Base-by-base conservation (phyloP, 1,140 invertebrate species). In the Polyergus mexicanus region DNA sequence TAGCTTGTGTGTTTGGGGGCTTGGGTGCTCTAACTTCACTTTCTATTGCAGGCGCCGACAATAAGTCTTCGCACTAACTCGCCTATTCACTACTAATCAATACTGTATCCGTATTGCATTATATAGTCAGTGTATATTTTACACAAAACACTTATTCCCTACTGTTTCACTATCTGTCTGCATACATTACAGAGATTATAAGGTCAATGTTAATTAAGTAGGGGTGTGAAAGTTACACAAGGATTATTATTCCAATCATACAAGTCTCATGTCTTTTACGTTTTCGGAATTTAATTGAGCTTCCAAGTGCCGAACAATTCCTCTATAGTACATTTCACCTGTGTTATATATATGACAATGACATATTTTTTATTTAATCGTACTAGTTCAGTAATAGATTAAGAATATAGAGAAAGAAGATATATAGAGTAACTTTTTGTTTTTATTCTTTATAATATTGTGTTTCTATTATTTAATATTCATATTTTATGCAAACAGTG, bases 21-120 rank as follows among this genome's bases (percentile, higher is more conserved):
- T 91, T 91, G 90, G 90, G 90, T 92, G 92, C 93, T 94, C 93
- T 94, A 95, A 94, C 92, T 90, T 92, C 92, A 93, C 91, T 95
- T 95, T 95, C 93, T 95, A 94, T 95, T 95, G 94, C 95, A 95
- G 95, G 94, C 95, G 95, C 94, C 95, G 95, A 95, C 95, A 95
- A 95, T 95, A 95, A 95, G 94, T 95, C 94, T 95, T 92, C 94
- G 93, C 94, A 94, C 93, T 95, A 95, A 95, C 93, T 92, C 92
- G 86, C 86, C 93, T 93, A 93, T 92, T 94, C 91, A 91, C 94
- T 95, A 94, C 93, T 95, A 95, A 95, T 92, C 90, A 92, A 91
- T 94, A 91, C 84, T 25, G 81, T 93, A 93, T 92, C 86, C 86
- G 92, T 51, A 51, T 95, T 94, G 91, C 92, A 95, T 80, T 93